phyloP scores from a whole-genome alignment of 2,113 vertebrate species.

The Ploceus nigricollis region DNA sequence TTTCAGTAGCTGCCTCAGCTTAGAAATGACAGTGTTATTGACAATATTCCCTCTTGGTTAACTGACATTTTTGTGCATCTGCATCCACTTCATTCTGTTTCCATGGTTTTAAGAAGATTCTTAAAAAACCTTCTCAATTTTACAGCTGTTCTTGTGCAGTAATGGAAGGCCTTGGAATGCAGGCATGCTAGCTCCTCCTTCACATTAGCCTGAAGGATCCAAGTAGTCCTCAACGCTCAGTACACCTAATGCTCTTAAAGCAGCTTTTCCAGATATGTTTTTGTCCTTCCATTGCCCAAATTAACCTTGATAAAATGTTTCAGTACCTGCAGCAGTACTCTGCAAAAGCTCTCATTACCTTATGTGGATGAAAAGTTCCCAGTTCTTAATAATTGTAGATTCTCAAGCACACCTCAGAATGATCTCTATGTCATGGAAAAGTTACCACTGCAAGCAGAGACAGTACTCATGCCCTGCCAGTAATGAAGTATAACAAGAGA shows the following conservation, averaged over 20 bases:
- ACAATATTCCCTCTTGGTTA: neutral
- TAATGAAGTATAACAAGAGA: neutral
- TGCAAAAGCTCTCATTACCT: neutral
- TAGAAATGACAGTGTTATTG: neutral
- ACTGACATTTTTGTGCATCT: neutral
- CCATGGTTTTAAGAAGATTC: neutral
- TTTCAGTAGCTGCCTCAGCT: neutral
- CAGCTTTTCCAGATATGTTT: neutral
- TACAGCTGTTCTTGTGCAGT: neutral
- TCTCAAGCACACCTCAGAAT: neutral
- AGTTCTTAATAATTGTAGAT: neutral
- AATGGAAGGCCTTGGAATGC: neutral
- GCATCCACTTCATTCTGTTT: neutral
- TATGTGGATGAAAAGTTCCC: neutral
- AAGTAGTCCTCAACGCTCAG: neutral
- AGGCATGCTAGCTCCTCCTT: neutral
- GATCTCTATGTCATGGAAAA: neutral
- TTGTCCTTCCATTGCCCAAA: neutral
- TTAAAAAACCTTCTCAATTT: neutral
- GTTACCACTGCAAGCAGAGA: neutral
- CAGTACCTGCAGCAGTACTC: neutral
- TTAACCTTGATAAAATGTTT: neutral
- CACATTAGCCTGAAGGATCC: neutral
- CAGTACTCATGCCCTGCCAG: neutral
- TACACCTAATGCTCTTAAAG: neutral